Conservation (phyloP, 2,797 vertebrate genomes). For the Luscinia luscinia region DNA sequence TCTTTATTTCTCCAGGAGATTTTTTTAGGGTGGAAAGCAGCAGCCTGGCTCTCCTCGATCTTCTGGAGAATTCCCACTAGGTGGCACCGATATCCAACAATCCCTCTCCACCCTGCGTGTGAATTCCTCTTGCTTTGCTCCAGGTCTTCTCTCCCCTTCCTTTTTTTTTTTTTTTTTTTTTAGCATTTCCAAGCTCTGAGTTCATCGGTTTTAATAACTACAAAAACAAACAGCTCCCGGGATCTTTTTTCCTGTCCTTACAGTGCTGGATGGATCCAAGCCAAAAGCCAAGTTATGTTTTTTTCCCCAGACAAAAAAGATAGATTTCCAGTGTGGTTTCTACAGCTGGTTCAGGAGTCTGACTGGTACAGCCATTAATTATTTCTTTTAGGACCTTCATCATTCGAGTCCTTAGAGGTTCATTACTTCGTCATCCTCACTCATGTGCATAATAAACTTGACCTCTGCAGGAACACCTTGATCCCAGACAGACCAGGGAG, state of each 20-base stretch:
- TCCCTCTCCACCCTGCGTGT: not conserved
- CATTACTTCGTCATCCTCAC: not conserved
- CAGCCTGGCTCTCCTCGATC: not conserved
- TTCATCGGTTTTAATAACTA: conserved; percentile 38
- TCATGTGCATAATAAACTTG: not conserved
- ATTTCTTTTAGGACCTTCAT: not conserved
- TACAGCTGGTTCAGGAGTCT: not conserved
- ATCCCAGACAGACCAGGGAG: not conserved
- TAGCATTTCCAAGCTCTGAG: conserved; percentile 41
- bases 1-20: not conserved
- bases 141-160: not conserved
- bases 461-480: not conserved
- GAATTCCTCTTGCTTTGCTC: not conserved
- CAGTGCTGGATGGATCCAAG: not conserved
- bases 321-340: not conserved
- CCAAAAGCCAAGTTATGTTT: not conserved
- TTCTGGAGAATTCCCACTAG: conserved; percentile 46
- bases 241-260: not conserved
- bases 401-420: not conserved
- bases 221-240: conserved; percentile 25
- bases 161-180: not conserved
- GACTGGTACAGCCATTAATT: not conserved
- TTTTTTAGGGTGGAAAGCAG: not conserved
- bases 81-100: conserved; percentile 35
- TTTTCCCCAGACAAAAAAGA: not conserved